Evolutionary conservation across 2,888 invertebrate genomes (phyloP), one percentile per base, ranked within the genome.

Genomic region (Notodonta dromedarius): DNA sequence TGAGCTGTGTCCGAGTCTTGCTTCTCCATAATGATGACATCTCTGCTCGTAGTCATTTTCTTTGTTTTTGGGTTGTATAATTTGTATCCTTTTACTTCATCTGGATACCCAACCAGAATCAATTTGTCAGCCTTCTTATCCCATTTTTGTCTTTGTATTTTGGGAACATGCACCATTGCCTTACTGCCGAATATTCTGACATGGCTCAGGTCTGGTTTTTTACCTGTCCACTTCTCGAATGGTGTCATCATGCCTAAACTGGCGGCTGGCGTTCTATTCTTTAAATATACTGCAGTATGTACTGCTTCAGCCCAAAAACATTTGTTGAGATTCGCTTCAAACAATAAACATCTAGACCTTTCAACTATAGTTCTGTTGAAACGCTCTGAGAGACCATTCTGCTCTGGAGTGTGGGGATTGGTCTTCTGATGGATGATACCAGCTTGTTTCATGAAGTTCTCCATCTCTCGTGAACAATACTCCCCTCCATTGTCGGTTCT

Each of bases 351-450:
- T 14, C 61, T n/a, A n/a, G n/a, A n/a, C n/a, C n/a, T 52, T 59
- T 76, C 70, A 48, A 73, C 70, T 14, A 73, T 13, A n/a, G 70
- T 66, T 14, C 71, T 57, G 53, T 72, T 71, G 14, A 54, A 50
- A 8, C 71, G 32, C 39, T 73, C 71, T 5, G 16, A 67, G 7
- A 74, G 44, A 6, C 71, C 73, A 68, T 76, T n/a, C n/a, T n/a
- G n/a, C 60, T 0, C 71, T 73, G 8, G 74, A 73, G 52, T 74
- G 58, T 4, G 66, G n/a, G n/a, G 53, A 52, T 69, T 72, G 0
- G 66, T 73, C 39, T 62, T 73, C 40, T 75, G 74, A 69, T 76
- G 72, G 11, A 70, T 13, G 1, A 73, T 74, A 12, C 74, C 74
- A 9, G 7, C 2, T 63, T 59, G 5, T 50, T 61, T 68, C 40